These are phyloP conservation scores for Raja brachyura DNA, from an alignment of 2,113 vertebrate species.

Conservation along the genomic window DNA sequence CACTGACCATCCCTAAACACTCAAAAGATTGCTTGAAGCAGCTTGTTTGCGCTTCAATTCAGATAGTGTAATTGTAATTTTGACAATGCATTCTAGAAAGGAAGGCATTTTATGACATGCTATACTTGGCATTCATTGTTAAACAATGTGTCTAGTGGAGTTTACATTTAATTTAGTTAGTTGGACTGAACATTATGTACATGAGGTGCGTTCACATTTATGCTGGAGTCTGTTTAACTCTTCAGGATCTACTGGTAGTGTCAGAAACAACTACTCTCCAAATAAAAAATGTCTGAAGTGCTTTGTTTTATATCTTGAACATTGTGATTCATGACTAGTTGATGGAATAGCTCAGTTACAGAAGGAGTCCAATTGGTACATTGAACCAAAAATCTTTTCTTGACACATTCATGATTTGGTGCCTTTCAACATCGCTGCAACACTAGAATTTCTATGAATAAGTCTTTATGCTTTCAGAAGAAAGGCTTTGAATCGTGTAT, in stretches of 20 bases:
- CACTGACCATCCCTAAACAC: background rate
- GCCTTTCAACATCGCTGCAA: background rate
- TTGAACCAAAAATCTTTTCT: too few species aligned
- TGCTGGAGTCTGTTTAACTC: background rate
- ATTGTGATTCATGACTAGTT: background rate
- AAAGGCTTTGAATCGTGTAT: background rate
- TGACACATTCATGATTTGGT: background rate
- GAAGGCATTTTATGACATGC: conserved; percentile 30
- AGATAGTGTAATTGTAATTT: conserved; percentile 7
- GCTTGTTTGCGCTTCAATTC: background rate
- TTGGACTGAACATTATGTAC: background rate
- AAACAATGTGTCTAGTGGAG: conserved; percentile 1
- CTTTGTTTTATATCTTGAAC: background rate
- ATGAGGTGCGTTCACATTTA: background rate
- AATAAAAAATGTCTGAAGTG: background rate
- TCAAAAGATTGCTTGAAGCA: conserved; percentile 14
- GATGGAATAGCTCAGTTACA: too few species aligned
- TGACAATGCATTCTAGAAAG: conserved; percentile 27
- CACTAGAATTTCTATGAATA: background rate
- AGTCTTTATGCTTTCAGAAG: background rate
- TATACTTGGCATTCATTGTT: conserved; percentile 29
- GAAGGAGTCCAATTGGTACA: too few species aligned
- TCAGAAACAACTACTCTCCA: background rate
- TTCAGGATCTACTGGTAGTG: background rate
- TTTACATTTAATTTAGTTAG: conserved; percentile 29